These are phyloP conservation scores for Trypoxylus dichotomus DNA, from an alignment of 1,140 invertebrate species.

Conservation along the genomic window DNA sequence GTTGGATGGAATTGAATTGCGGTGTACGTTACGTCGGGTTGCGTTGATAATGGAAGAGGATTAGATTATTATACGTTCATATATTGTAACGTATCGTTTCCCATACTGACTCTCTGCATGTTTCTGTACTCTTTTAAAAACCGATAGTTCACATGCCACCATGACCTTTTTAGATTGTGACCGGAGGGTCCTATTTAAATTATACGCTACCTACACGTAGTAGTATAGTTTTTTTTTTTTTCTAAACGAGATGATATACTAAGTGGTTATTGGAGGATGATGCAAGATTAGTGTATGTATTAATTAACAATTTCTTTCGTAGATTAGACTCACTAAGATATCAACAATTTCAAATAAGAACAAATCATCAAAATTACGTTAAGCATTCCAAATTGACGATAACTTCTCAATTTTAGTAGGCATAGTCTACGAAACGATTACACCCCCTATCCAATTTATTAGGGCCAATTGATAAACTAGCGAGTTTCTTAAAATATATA, in stretches of 20 bases:
- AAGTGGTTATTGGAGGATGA: neutral
- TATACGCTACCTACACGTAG: neutral
- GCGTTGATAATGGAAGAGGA: neutral
- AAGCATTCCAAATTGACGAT: too few species aligned
- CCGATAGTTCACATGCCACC: constrained; percentile 5
- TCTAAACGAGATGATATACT: neutral
- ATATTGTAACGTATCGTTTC: neutral
- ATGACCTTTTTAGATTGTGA: constrained; percentile 4
- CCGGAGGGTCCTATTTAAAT: constrained; percentile 13
- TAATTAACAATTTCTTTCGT: too few species aligned
- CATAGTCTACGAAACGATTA: too few species aligned
- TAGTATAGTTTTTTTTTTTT: neutral
- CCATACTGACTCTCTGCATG: neutral
- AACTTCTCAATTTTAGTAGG: too few species aligned
- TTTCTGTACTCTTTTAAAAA: neutral
- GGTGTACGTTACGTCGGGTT: neutral
- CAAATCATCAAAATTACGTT: too few species aligned
- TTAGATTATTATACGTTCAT: neutral
- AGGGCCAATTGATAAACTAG: too few species aligned
- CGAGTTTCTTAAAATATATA: too few species aligned
- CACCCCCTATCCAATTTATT: too few species aligned
- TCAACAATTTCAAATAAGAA: too few species aligned
- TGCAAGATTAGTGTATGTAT: neutral
- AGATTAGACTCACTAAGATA: too few species aligned
- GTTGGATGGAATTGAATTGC: neutral